Evolutionary conservation across 2,888 invertebrate genomes (phyloP), one percentile per base, ranked within the genome.

Genomic region (Andrena bucephala): DNA sequence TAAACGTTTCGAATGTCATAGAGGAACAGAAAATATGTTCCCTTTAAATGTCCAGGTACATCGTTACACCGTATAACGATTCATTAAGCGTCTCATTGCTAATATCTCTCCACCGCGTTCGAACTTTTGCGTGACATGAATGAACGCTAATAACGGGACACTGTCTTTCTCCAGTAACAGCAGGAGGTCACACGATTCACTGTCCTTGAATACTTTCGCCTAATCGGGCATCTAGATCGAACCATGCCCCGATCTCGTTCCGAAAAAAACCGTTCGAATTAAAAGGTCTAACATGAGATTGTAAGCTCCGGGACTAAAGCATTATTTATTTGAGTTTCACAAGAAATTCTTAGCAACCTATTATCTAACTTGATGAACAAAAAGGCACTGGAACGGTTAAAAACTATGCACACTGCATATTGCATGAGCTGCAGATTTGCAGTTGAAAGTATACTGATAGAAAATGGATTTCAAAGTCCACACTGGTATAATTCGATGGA

Each of bases 131-230:
- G 83, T 77, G 81, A 84, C 68, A 81, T 54, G 71, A 76, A 81
- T 84, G 80, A 81, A 72, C 70, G 68, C 69, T 77, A 80, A 85
- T 88, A 86, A 87, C 82, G 81, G 78, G 74, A 82, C 79, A 73
- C 59, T 65, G 75, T 84, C 79, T 79, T 80, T 79, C 85, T 71
- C 77, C 77, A 24, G 76, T 72, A 63, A 77, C 59, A 74, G 70
- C 77, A 76, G 69, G 84, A 75, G 86, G 85, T 78, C 84, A 79
- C 70, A 77, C 86, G 83, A 86, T 83, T 87, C 87, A 88, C 88
- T 89, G 91, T 87, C 87, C 90, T 88, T 90, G 83, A 85, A 86
- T 81, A 90, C 90, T 90, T 90, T 90, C 90, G 88, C 90, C 90
- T 81, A 81, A 81, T 81, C 81, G 72, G 81, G 81, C 81, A 80